phyloP scores from a whole-genome alignment of 2,797 vertebrate species.

The Sebastes melanostomus region DNA sequence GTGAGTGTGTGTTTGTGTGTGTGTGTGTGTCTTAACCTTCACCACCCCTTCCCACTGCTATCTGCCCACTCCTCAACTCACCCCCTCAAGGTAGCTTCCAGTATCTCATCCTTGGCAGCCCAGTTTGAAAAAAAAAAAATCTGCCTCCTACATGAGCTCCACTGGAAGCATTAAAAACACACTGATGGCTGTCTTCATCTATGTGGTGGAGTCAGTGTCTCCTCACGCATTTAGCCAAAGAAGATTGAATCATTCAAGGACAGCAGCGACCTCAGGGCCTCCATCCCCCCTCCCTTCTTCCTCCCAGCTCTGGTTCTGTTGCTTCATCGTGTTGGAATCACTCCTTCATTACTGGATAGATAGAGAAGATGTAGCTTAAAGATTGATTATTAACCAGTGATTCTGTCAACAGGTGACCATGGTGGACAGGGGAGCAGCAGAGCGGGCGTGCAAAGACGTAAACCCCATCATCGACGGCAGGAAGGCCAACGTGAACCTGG shows the following conservation, averaged over 20 bases:
- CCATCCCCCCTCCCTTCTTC: background rate
- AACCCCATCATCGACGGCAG: constrained; percentile 98
- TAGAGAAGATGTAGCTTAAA: background rate
- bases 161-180: constrained; percentile 29
- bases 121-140: constrained; percentile 15
- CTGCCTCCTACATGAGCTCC: constrained; percentile 48
- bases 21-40: constrained; percentile 34
- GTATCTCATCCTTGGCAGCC: constrained; percentile 44
- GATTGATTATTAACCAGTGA: background rate
- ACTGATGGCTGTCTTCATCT: background rate
- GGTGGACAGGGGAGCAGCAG: constrained; percentile 90
- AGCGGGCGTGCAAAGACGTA: constrained; percentile 93
- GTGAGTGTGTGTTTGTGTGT: constrained; percentile 9
- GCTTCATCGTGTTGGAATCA: constrained; percentile 7
- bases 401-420: constrained; percentile 90
- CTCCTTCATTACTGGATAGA: background rate
- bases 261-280: constrained; percentile 22
- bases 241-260: constrained; percentile 35
- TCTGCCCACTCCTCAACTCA: constrained; percentile 60
- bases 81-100: constrained; percentile 62
- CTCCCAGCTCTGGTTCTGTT: background rate
- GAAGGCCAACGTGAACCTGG: constrained; percentile 97
- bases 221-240: constrained; percentile 12
- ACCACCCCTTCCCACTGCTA: constrained; percentile 35
- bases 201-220: constrained; percentile 13